Evolutionary conservation across 2,113 vertebrate genomes (phyloP), one percentile per base, ranked within the genome.

Genomic region (Gopherus flavomarginatus): DNA sequence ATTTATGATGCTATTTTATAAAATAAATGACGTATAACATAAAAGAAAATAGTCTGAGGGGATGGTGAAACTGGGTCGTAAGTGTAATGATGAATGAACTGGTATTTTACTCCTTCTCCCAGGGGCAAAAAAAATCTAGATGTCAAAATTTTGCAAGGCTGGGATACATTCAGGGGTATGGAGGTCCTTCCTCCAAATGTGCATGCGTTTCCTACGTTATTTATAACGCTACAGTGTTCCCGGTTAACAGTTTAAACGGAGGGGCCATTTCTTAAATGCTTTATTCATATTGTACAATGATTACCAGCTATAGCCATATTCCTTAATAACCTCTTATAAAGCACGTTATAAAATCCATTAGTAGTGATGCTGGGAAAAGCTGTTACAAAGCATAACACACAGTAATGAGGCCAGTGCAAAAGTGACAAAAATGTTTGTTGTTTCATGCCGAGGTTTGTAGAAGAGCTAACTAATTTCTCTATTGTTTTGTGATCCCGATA

Each of bases 281-380:
- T 98, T 97, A 96, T 97, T 98, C 96, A 90, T 97, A 98, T 98
- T 98, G 97, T 97, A 93, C 97, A 97, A 97, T 96, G 96, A 96
- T 98, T 98, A 98, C 38, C 97, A 96, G 95, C 97, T 96, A 56
- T 92, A 98, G 97, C 97, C 98, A 97, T 98, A 98, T 98, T 97
- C 98, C 96, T 98, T 98, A 98, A 98, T 98, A 98, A 98, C 98
- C 98, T 98, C 95, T 98, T 98, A 97, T 97, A 98, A 97, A 98
- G 95, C 96, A 94, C 75, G 85, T 97, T 98, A 97, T 97, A 96
- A 97, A 98, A 98, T 90, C 96, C 96, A 94, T 96, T 96, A 96
- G 93, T 90, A 97, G 97, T 97, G 95, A 95, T 92, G 92, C 96
- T 87, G 17, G 92, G 92, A 69, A 95, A 98, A 97, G 96, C 98